Conservation (phyloP, 2,888 invertebrate species). For the Petrolisthes cinctipes region DNA sequence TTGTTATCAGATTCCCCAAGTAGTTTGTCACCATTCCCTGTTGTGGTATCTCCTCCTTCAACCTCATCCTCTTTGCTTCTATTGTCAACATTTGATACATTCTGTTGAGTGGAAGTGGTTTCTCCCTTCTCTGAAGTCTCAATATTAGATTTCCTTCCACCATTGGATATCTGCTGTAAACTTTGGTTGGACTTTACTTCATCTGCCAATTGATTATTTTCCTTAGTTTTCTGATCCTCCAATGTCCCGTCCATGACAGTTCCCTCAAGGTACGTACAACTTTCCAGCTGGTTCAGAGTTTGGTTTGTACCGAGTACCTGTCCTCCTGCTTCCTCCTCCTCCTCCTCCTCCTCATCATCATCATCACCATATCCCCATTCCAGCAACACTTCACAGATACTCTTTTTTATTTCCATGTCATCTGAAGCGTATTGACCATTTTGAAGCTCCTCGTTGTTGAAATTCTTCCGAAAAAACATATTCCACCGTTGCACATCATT, state of each 20-base stretch:
- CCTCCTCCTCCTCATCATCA: background rate
- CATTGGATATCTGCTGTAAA: too few relatives aligned
- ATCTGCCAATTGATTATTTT: too few relatives aligned
- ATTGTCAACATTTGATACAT: background rate
- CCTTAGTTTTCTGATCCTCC: too few relatives aligned
- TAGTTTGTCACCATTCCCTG: background rate
- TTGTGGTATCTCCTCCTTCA: background rate
- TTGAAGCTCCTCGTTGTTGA: slow-evolving; percentile 5
- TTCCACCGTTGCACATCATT: slow-evolving; percentile 19
- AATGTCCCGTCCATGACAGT: too few relatives aligned
- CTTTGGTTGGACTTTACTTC: too few relatives aligned
- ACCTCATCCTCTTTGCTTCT: background rate
- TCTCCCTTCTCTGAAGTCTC: too few relatives aligned
- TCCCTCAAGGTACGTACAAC: too few relatives aligned
- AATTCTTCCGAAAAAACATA: slow-evolving; percentile 18
- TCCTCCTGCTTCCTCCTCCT: background rate
- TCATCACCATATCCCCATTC: slow-evolving; percentile 40
- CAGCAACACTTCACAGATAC: slow-evolving; percentile 30
- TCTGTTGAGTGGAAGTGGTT: background rate
- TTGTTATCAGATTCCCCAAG: background rate
- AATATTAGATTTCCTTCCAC: too few relatives aligned
- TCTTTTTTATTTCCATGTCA: slow-evolving; percentile 16
- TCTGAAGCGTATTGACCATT: background rate
- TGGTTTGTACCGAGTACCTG: background rate
- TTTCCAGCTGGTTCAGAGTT: background rate